These are phyloP conservation scores for Drosophila subobscura DNA, from an alignment of 1,140 invertebrate genomes.

Conservation along the genomic window DNA sequence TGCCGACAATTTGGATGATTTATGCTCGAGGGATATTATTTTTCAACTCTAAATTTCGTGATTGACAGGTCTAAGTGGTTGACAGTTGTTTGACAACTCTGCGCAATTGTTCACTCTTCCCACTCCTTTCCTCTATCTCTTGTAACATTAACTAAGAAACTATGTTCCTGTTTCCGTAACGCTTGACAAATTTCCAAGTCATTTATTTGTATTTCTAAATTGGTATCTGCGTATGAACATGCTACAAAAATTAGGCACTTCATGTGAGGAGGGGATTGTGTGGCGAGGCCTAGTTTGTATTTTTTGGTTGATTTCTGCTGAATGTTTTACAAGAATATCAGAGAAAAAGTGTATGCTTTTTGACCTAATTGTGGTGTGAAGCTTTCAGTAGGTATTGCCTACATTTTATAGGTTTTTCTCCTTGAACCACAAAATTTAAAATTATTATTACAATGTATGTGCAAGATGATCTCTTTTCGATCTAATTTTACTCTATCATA, in stretches of 20 bases:
- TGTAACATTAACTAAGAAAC: conserved; percentile 65
- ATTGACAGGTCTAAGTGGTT: conserved; percentile 83
- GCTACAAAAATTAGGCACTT: conserved; percentile 9
- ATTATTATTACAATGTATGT: too few species aligned
- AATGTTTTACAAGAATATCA: neutral
- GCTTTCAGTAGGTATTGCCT: too few species aligned
- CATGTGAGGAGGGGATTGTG: conserved; percentile 16
- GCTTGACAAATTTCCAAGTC: conserved; percentile 78
- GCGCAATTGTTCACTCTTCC: conserved; percentile 54
- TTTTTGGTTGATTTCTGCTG: neutral
- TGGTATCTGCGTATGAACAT: conserved; percentile 35
- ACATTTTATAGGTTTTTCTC: too few species aligned
- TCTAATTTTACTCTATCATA: too few species aligned
- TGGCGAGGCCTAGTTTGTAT: neutral
- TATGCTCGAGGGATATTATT: conserved; percentile 64
- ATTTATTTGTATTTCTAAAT: conserved; percentile 68
- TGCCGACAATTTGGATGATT: conserved; percentile 61
- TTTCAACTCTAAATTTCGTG: conserved; percentile 69
- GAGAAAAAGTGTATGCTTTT: too few species aligned
- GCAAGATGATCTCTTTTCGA: too few species aligned
- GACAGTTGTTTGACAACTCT: conserved; percentile 83
- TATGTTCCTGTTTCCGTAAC: conserved; percentile 68
- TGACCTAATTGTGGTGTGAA: too few species aligned
- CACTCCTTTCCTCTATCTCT: conserved; percentile 29
- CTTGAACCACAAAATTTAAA: too few species aligned